A percentile compares a stretch with the other conserved stretches of the same genome.
phyloP scores from a whole-genome alignment of 2,888 invertebrate species.

The Heteromyza rotundicornis region DNA sequence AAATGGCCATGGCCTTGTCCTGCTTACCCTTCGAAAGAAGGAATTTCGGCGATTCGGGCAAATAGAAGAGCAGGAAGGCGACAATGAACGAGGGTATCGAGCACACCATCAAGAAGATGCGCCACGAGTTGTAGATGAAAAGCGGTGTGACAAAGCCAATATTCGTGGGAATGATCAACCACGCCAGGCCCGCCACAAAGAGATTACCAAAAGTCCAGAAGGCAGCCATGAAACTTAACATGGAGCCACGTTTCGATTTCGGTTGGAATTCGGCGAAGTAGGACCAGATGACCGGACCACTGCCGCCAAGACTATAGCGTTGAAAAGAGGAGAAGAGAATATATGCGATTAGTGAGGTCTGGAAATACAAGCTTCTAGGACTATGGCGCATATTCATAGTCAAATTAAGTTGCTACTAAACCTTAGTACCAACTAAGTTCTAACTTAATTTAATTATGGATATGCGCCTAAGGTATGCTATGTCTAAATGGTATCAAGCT shows the following conservation, averaged over 20 bases:
- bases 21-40: constrained; percentile 79
- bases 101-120: constrained; percentile 87
- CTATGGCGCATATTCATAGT: too few species aligned
- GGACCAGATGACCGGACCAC: constrained; percentile 90
- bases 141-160: constrained; percentile 72
- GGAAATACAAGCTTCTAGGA: too few species aligned
- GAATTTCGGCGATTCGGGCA: constrained; percentile 93
- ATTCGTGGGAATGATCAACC: constrained; percentile 75
- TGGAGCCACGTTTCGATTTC: constrained; percentile 85
- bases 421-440: too few species aligned
- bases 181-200: constrained; percentile 85
- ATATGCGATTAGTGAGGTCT: too few species aligned
- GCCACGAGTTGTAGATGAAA: constrained; percentile 90
- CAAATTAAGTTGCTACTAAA: too few species aligned
- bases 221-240: constrained; percentile 93
- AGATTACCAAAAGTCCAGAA: constrained; percentile 95
- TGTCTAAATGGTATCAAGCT: too few species aligned
- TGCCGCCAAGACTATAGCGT: constrained; percentile 56
- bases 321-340: too few species aligned
- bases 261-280: constrained; percentile 96
- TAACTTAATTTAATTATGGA: too few species aligned
- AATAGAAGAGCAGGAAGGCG: constrained; percentile 78
- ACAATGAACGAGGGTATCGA: constrained; percentile 88
- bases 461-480: too few species aligned
- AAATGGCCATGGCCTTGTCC: constrained; percentile 82